Conservation (phyloP, 1,140 invertebrate genomes). For the Himalopsyche phryganea region DNA sequence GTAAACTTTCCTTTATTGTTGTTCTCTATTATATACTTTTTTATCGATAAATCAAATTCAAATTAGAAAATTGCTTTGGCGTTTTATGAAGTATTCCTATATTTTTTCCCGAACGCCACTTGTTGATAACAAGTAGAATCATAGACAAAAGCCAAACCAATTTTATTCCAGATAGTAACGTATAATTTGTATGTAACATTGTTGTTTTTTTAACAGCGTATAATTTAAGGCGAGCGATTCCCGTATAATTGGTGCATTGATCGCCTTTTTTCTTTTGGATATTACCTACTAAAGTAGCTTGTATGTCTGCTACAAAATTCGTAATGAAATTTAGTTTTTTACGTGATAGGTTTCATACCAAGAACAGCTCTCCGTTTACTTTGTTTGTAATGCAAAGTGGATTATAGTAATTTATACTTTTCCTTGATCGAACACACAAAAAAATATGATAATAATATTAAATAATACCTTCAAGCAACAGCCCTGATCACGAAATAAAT, state of each 20-base stretch:
- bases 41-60: too few species aligned
- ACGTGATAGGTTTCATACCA: neutral
- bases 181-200: constrained; percentile 25
- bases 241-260: constrained; percentile 14
- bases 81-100: too few species aligned
- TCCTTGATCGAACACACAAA: too few species aligned
- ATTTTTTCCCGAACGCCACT: too few species aligned
- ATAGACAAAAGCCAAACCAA: constrained; percentile 24
- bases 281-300: constrained; percentile 10
- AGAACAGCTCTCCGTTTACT: constrained; percentile 1
- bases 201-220: constrained; percentile 28
- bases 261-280: constrained; percentile 6
- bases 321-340: constrained; percentile 20
- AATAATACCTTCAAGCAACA: too few species aligned
- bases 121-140: constrained; percentile 17
- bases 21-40: too few species aligned
- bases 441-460: too few species aligned
- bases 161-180: constrained; percentile 23
- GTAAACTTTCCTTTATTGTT: too few species aligned
- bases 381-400: constrained; percentile 14
- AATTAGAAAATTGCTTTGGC: too few species aligned
- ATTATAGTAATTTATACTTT: constrained; percentile 12
- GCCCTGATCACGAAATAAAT: too few species aligned
- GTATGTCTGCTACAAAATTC: constrained; percentile 11
- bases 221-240: constrained; percentile 24